phyloP scores from a whole-genome alignment of 2,888 invertebrate genomes.

The Auanema freiburgensis region DNA sequence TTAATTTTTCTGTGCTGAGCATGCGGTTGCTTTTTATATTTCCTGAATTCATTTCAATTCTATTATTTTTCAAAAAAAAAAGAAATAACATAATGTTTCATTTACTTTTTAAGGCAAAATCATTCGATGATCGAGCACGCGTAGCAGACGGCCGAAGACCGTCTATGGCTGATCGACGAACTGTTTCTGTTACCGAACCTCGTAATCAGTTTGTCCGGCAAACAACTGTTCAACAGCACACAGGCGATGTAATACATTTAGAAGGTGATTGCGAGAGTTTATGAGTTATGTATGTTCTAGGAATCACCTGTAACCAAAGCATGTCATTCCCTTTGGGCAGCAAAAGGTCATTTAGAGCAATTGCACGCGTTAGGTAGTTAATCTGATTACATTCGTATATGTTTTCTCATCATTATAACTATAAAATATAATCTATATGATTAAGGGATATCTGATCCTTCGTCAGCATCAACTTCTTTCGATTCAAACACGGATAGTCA shows the following conservation, averaged over 20 bases:
- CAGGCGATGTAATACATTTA: neutral
- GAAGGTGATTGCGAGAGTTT: neutral
- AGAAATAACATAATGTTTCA: neutral
- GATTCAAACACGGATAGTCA: constrained; percentile 46
- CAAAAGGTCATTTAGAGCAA: constrained; percentile 44
- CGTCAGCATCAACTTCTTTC: constrained; percentile 44
- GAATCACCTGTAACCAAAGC: constrained; percentile 26
- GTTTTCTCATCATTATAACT: neutral
- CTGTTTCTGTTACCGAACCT: constrained; percentile 11
- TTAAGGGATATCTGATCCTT: constrained; percentile 40
- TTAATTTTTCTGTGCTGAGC: too few species aligned
- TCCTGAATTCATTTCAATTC: too few species aligned
- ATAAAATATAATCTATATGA: neutral
- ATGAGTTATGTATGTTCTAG: constrained; percentile 2
- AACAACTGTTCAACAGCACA: constrained; percentile 1
- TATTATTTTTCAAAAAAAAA: too few species aligned
- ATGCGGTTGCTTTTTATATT: neutral
- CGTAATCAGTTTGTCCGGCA: neutral
- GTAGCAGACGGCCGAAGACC: constrained; percentile 18
- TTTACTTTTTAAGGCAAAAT: constrained; percentile 31
- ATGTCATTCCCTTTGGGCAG: constrained; percentile 44
- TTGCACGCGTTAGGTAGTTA: constrained; percentile 31
- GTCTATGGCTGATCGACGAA: constrained; percentile 21
- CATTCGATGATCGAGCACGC: constrained; percentile 32
- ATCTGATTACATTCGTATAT: neutral